Evolutionary conservation across 2,888 invertebrate genomes (phyloP).

Genomic region (Acanthopleura granulata): DNA sequence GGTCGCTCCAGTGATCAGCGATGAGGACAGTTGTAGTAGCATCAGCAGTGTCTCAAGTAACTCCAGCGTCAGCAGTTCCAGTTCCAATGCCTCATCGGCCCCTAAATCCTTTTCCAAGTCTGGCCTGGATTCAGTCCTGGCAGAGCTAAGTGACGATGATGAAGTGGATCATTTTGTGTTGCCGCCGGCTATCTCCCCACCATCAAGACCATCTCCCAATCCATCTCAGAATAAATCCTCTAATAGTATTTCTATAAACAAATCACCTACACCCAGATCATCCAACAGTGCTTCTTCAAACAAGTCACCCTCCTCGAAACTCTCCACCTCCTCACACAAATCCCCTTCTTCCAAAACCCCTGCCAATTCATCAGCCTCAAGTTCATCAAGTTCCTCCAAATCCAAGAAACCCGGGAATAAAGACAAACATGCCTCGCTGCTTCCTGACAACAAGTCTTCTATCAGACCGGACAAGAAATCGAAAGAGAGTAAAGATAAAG

Average conservation of each 20-base stretch:
- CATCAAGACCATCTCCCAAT: slow-evolving; percentile 23
- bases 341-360: not conserved
- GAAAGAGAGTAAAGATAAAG: slow-evolving; percentile 24
- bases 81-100: not conserved
- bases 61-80: slow-evolving; percentile 13
- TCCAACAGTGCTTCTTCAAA: not conserved
- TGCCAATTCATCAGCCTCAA: not conserved
- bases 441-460: not conserved
- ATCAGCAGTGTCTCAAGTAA: not conserved
- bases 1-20: not conserved
- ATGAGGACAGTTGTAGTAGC: slow-evolving; percentile 14
- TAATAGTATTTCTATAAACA: not conserved
- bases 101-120: not conserved
- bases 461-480: not conserved
- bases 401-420: not conserved
- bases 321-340: not conserved
- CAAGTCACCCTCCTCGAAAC: slow-evolving; percentile 9
- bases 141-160: slow-evolving; percentile 24
- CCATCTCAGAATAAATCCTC: not conserved
- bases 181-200: slow-evolving; percentile 23
- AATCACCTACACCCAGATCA: not conserved
- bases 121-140: slow-evolving; percentile 22
- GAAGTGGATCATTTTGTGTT: slow-evolving; percentile 24
- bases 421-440: not conserved
- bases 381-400: not conserved